Percentiles rank a stretch among this genome's conserved stretches.
phyloP scores from a whole-genome alignment of 2,888 invertebrate species.

The Ectropis crepuscularia region DNA sequence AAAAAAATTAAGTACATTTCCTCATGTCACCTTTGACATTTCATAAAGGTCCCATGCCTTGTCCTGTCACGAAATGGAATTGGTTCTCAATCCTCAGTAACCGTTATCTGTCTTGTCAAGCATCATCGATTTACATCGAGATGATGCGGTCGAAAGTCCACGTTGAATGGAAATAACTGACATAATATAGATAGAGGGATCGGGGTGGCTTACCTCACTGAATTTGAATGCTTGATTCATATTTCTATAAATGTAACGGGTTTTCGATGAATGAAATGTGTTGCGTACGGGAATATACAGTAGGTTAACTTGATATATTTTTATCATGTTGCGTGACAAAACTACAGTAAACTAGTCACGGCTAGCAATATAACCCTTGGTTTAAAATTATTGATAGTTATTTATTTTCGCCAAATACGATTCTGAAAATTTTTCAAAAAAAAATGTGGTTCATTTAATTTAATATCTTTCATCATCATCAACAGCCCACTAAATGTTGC shows the following conservation, averaged over 20 bases:
- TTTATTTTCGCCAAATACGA: too few species aligned
- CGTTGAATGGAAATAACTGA: conserved; percentile 7
- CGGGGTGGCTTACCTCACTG: conserved; percentile 3
- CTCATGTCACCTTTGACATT: conserved; percentile 3
- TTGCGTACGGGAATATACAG: too few species aligned
- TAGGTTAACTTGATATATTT: too few species aligned
- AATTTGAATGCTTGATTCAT: conserved; percentile 7
- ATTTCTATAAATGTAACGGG: neutral
- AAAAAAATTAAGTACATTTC: neutral
- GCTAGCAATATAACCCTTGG: too few species aligned
- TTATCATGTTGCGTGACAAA: too few species aligned
- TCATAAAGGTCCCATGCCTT: neutral
- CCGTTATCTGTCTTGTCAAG: conserved; percentile 11
- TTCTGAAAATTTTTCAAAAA: too few species aligned
- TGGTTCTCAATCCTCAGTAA: conserved; percentile 3
- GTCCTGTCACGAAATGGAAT: neutral
- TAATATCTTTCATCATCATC: too few species aligned
- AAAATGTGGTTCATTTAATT: too few species aligned
- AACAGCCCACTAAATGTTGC: too few species aligned
- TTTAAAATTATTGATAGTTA: too few species aligned
- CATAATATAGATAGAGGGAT: conserved; percentile 3
- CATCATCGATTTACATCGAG: conserved; percentile 8
- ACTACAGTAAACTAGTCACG: too few species aligned
- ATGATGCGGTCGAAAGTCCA: conserved; percentile 10
- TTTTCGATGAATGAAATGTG: neutral